These are phyloP conservation scores for Siderastrea radians DNA, from an alignment of 92 coral and sea anemone genomes.

Conservation along the genomic window DNA sequence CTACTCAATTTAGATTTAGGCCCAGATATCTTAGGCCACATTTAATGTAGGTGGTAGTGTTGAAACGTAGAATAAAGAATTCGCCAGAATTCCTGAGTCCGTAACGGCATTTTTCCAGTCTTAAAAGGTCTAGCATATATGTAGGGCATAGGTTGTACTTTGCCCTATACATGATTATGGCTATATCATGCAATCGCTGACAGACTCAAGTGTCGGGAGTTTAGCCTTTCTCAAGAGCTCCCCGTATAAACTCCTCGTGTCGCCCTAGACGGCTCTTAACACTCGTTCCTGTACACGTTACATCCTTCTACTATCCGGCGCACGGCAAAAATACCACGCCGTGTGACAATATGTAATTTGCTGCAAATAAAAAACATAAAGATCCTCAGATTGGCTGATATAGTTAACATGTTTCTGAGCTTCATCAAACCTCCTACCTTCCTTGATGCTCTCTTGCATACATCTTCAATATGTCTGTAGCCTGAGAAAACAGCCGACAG, in stretches of 20 bases:
- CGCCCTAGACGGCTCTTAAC: neutral
- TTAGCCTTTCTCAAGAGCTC: slow-evolving; percentile 7
- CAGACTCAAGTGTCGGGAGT: neutral
- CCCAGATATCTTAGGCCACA: neutral
- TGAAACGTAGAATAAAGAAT: neutral
- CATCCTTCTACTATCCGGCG: neutral
- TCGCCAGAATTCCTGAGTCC: neutral
- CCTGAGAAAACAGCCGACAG: too few relatives aligned
- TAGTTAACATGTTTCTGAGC: slow-evolving; percentile 10
- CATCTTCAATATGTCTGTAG: slow-evolving; percentile 2
- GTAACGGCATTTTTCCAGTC: neutral
- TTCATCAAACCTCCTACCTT: slow-evolving; percentile 32
- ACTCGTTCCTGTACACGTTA: neutral
- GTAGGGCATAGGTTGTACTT: neutral
- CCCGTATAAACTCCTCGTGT: neutral
- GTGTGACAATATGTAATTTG: neutral
- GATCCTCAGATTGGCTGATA: neutral
- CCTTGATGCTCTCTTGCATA: slow-evolving; percentile 12
- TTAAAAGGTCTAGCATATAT: neutral
- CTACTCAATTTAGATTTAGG: neutral
- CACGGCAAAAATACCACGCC: neutral
- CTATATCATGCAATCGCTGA: neutral
- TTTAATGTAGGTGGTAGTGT: neutral
- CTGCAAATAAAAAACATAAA: neutral
- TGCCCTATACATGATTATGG: neutral